Evolutionary conservation across 2,888 invertebrate species (phyloP), one percentile per base, ranked within the genome.

Genomic region (Epinotia nisella): DNA sequence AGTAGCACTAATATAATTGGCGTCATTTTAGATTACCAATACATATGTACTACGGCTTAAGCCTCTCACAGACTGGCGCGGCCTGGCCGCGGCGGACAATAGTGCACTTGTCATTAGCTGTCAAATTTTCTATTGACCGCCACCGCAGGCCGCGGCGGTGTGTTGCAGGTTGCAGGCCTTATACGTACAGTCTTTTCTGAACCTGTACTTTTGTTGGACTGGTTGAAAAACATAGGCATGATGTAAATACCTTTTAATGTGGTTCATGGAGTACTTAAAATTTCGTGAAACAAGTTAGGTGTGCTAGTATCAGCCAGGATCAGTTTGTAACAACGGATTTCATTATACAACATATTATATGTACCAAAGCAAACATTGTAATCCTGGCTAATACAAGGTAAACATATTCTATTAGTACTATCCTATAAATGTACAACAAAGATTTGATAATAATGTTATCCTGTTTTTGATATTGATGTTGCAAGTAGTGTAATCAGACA

Each of bases 401-500:
- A 61, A 24, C 49, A 45, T 21, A 9, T 10, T 62, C 45, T 62
- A 24, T 49, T 49, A 49, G 24, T 29, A 21, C 15, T 62, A 62
- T 49, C 24, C 41, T 21, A 61, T 45, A 2, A 61, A 24, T 49
- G 24, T 62, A 29, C 49, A 17, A 49, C 62, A 62, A 62, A 62
- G 2, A 24, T 49, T n/a, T n/a, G n/a, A n/a, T 21, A 15, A 45
- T 53, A 53, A 53, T 17, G 49, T 68, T 68, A 49, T 69, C 39
- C 21, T 24, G 29, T 45, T 62, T 70, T 70, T 56, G 35, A 56
- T 55, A 53, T 70, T 45, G 45, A 62, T 56, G 70, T 70, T 62
- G 53, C 17, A 53, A 61, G 61, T 62, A 61, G 15, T 64, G n/a
- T 29, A 56, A 29, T 35, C 56, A 61, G 58, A 49, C 60, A 35